Evolutionary conservation across 2,113 vertebrate species (phyloP).

Genomic region (Chrysemys picta): DNA sequence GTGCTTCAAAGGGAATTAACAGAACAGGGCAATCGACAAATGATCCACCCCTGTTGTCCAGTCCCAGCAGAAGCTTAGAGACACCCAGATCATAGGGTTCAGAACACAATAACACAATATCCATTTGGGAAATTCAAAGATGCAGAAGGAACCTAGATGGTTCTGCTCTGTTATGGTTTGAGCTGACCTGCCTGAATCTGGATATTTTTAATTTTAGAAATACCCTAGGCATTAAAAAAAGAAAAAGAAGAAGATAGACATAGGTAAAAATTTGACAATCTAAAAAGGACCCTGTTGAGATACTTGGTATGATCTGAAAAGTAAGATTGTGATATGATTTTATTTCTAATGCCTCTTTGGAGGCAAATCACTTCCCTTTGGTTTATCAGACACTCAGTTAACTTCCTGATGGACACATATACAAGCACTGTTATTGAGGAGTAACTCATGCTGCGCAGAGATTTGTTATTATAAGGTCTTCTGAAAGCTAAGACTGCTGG

Average conservation of each 20-base stretch:
- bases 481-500: not conserved
- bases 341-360: not conserved
- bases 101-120: not conserved
- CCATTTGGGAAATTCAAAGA: not conserved
- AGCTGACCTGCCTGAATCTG: not conserved
- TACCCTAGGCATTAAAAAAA: not conserved
- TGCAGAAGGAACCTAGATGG: not conserved
- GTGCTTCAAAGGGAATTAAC: not conserved
- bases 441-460: not conserved
- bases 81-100: not conserved
- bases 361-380: not conserved
- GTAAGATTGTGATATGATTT: not conserved
- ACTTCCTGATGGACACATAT: not conserved
- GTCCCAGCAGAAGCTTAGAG: not conserved
- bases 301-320: not conserved
- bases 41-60: not conserved
- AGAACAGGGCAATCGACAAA: not conserved
- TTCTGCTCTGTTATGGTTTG: not conserved
- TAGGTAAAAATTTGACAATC: not conserved
- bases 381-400: not conserved
- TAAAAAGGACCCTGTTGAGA: not conserved
- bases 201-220: not conserved
- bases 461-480: not conserved
- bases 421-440: not conserved
- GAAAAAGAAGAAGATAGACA: not conserved